Percentiles rank a stretch among this genome's conserved stretches.
These are phyloP conservation scores for Drosophila neutralis DNA, from an alignment of 2,888 invertebrate genomes.

Conservation along the genomic window DNA sequence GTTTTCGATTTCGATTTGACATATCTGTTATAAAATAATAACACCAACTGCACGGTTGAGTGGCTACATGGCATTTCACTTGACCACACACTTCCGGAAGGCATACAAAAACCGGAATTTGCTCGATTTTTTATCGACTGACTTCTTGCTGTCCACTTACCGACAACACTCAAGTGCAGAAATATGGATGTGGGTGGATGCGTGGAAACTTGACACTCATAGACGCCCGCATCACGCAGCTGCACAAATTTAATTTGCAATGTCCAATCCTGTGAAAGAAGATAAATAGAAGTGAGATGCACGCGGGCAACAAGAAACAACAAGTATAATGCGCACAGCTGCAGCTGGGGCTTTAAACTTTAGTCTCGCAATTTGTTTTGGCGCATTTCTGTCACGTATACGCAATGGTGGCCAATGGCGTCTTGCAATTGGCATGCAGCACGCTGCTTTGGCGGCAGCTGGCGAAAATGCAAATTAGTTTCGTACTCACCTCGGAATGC, in stretches of 20 bases:
- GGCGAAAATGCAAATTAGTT: slow-evolving; percentile 60
- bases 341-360: slow-evolving; percentile 10
- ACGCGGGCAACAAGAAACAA: slow-evolving; percentile 6
- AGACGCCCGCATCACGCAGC: slow-evolving; percentile 92
- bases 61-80: neutral
- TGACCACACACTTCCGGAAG: neutral
- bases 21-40: no score
- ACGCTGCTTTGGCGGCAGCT: slow-evolving; percentile 8
- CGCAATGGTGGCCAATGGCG: slow-evolving; percentile 13
- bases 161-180: slow-evolving; percentile 93
- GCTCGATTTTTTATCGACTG: neutral
- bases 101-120: neutral
- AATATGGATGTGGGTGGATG: slow-evolving; percentile 96
- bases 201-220: slow-evolving; percentile 96
- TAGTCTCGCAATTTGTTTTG: slow-evolving; percentile 20
- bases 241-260: slow-evolving; percentile 95
- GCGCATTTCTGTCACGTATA: slow-evolving; percentile 62
- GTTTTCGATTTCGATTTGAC: neutral
- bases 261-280: slow-evolving; percentile 91
- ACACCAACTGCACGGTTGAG: slow-evolving; percentile 6
- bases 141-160: slow-evolving; percentile 86
- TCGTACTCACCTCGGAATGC: slow-evolving; percentile 91
- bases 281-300: neutral
- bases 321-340: slow-evolving; percentile 18
- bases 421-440: slow-evolving; percentile 21